These are phyloP conservation scores for Neodiprion lecontei DNA, from an alignment of 1,140 invertebrate species.

Conservation along the genomic window DNA sequence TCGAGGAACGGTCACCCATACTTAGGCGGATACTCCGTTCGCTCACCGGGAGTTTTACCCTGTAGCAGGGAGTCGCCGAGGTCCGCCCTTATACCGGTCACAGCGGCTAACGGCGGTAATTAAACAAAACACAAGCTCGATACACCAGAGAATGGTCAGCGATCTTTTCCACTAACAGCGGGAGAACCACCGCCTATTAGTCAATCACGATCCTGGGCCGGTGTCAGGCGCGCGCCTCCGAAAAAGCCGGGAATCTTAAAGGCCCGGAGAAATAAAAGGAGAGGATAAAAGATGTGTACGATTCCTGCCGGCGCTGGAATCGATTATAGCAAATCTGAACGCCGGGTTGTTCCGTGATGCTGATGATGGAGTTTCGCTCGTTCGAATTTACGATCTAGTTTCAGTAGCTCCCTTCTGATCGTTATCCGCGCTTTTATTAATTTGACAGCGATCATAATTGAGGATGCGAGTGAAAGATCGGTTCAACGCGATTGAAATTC, in stretches of 20 bases:
- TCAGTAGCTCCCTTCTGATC: too few species aligned
- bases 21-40: neutral
- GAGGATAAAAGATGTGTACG: neutral
- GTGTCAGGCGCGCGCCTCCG: neutral
- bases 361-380: neutral
- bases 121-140: neutral
- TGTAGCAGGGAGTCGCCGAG: neutral
- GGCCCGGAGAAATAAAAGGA: neutral
- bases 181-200: neutral
- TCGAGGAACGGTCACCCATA: neutral
- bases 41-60: neutral
- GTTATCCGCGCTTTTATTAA: too few species aligned
- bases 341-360: neutral
- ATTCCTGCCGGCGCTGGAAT: neutral
- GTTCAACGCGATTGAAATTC: too few species aligned
- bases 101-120: neutral
- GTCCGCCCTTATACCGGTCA: neutral
- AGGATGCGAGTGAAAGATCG: too few species aligned
- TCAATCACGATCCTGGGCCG: neutral
- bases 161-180: neutral
- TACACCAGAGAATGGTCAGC: neutral
- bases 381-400: too few species aligned
- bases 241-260: conserved; percentile 1
- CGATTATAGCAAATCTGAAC: neutral
- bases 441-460: too few species aligned